A percentile compares a stretch with the other conserved stretches of the same genome.
Evolutionary conservation across 2,113 vertebrate species (phyloP).

Genomic region (Eonycteris spelaea): DNA sequence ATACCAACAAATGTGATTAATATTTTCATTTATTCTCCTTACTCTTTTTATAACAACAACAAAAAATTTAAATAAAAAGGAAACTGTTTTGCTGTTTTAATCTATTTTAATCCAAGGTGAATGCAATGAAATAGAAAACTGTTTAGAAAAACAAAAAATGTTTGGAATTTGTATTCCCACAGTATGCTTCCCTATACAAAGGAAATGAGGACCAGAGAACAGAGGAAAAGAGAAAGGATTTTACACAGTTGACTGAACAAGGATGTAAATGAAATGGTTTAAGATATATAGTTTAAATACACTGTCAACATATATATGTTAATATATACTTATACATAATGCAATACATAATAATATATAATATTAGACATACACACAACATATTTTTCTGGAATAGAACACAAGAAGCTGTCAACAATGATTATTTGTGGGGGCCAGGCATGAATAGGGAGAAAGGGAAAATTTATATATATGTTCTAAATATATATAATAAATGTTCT

Average conservation of each 20-base stretch:
- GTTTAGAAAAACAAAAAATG: slow-evolving; percentile 15
- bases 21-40: slow-evolving; percentile 36
- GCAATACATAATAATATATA: not conserved
- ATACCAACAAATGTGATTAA: not conserved
- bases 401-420: not conserved
- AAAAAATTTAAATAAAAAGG: not conserved
- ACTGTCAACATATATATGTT: not conserved
- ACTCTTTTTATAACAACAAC: slow-evolving; percentile 30
- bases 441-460: not conserved
- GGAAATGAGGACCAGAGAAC: not conserved
- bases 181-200: not conserved
- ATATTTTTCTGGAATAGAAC: slow-evolving; percentile 5
- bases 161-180: slow-evolving; percentile 17
- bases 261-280: not conserved
- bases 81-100: not conserved
- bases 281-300: not conserved
- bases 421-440: not conserved
- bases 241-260: slow-evolving; percentile 34
- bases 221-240: slow-evolving; percentile 2
- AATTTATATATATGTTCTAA: slow-evolving; percentile 9
- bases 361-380: not conserved
- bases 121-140: slow-evolving; percentile 26
- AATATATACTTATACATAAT: not conserved
- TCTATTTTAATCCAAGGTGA: slow-evolving; percentile 1
- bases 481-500: not conserved